Conservation (phyloP, 1,140 invertebrate genomes). For the Diorhabda elongata region DNA sequence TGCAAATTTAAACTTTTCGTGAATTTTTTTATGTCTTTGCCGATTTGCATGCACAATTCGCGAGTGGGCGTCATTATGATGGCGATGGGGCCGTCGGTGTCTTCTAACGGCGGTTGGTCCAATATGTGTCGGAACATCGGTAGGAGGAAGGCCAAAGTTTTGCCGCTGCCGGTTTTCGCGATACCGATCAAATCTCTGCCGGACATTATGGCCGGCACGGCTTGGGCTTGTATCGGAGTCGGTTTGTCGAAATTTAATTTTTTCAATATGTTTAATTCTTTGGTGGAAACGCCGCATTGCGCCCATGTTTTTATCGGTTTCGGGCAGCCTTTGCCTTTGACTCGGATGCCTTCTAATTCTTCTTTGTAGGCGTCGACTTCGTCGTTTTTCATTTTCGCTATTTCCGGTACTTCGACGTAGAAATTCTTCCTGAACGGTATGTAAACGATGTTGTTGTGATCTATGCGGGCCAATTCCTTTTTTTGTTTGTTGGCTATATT, state of each 20-base stretch:
- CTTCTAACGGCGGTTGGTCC: slow-evolving; percentile 88
- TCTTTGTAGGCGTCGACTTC: slow-evolving; percentile 83
- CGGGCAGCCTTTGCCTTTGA: slow-evolving; percentile 65
- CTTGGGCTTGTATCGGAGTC: slow-evolving; percentile 97
- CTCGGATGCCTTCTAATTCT: slow-evolving; percentile 79
- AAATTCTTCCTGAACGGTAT: slow-evolving; percentile 91
- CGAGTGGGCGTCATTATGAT: slow-evolving; percentile 98
- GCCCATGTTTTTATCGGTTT: slow-evolving; percentile 78
- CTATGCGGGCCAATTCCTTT: slow-evolving; percentile 85
- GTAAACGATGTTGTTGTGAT: slow-evolving; percentile 81
- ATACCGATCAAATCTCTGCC: slow-evolving; percentile 90
- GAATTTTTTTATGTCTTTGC: slow-evolving; percentile 95
- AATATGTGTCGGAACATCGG: slow-evolving; percentile 98
- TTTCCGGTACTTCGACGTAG: slow-evolving; percentile 84
- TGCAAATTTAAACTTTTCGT: slow-evolving; percentile 81
- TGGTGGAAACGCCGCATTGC: slow-evolving; percentile 96
- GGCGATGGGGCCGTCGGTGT: slow-evolving; percentile 94
- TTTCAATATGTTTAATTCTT: slow-evolving; percentile 91
- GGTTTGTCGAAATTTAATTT: slow-evolving; percentile 94
- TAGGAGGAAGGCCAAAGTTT: slow-evolving; percentile 95
- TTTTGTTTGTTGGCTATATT: slow-evolving; percentile 84
- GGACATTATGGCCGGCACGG: slow-evolving; percentile 98
- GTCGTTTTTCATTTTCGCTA: slow-evolving; percentile 84
- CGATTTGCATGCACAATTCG: slow-evolving; percentile 98
- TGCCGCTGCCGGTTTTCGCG: slow-evolving; percentile 90